These are phyloP conservation scores for Caenorhabditis brenneri DNA, from an alignment of 1,140 invertebrate species.

Conservation along the genomic window DNA sequence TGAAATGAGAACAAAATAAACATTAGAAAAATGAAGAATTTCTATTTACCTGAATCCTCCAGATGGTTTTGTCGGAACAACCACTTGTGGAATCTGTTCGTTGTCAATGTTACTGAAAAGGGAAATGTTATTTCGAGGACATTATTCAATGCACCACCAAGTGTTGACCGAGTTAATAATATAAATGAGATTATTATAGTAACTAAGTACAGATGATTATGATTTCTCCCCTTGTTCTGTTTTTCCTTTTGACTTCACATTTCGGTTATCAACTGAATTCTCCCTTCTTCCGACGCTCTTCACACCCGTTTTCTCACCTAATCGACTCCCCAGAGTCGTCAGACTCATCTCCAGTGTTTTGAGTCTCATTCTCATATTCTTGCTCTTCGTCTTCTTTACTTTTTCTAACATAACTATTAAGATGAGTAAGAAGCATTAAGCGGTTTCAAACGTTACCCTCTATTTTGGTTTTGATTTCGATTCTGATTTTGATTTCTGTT, in stretches of 20 bases:
- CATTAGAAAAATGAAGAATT: not conserved
- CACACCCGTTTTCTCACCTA: not conserved
- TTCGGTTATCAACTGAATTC: not conserved
- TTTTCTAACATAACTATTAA: conserved; percentile 6
- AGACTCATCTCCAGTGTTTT: conserved; percentile 14
- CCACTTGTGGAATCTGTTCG: not conserved
- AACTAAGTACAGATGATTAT: not conserved
- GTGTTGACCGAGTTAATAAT: not conserved
- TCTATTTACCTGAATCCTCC: not conserved
- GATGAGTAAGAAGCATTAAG: not conserved
- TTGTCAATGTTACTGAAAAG: conserved; percentile 1
- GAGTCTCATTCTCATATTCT: conserved; percentile 25
- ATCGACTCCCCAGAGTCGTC: conserved; percentile 3
- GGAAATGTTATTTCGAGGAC: too few species aligned
- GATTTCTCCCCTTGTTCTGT: not conserved
- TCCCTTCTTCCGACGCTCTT: not conserved
- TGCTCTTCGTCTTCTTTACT: conserved; percentile 1
- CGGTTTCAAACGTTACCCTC: conserved; percentile 1
- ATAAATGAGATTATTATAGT: not conserved
- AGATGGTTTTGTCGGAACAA: conserved; percentile 24
- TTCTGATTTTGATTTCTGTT: too few species aligned
- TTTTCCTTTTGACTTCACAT: conserved; percentile 7
- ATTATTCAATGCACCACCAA: not conserved
- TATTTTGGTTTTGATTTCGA: not conserved
- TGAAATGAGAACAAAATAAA: not conserved